These are phyloP conservation scores for Drosophila nr. fundita DNA, from an alignment of 2,888 invertebrate species.

Conservation along the genomic window DNA sequence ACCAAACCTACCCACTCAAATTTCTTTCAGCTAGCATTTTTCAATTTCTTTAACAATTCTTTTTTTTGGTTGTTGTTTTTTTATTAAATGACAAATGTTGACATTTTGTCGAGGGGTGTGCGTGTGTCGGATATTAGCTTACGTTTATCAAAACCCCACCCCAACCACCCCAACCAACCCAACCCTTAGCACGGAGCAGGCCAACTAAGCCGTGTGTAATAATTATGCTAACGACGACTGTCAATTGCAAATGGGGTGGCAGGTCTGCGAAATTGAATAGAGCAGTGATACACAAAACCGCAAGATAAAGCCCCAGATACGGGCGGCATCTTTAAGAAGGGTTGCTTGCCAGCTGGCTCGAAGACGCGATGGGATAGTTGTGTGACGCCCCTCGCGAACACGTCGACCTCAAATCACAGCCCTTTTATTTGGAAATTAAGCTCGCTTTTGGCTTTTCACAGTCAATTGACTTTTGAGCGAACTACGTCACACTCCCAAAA, in stretches of 20 bases:
- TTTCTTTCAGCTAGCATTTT: not conserved
- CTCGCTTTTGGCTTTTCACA: constrained; percentile 75
- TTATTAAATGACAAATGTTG: constrained; percentile 67
- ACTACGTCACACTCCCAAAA: constrained; percentile 2
- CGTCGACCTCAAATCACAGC: constrained; percentile 54
- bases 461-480: constrained; percentile 71
- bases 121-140: constrained; percentile 61
- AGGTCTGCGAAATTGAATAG: constrained; percentile 59
- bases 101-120: constrained; percentile 38
- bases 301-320: constrained; percentile 61
- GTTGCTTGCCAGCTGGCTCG: constrained; percentile 35
- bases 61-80: not conserved
- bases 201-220: constrained; percentile 72
- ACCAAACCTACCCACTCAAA: not conserved
- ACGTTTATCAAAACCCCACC: constrained; percentile 16
- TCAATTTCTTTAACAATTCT: constrained; percentile 51
- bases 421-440: constrained; percentile 78
- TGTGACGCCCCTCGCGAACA: constrained; percentile 27
- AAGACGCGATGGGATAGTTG: constrained; percentile 67
- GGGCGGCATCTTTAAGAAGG: constrained; percentile 30
- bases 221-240: constrained; percentile 80
- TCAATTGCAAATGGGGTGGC: constrained; percentile 59
- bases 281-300: constrained; percentile 59
- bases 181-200: constrained; percentile 6
- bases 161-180: not conserved